These are phyloP conservation scores for Ichneumoninae sp. DNA, from an alignment of 2,888 invertebrate species.

Conservation along the genomic window DNA sequence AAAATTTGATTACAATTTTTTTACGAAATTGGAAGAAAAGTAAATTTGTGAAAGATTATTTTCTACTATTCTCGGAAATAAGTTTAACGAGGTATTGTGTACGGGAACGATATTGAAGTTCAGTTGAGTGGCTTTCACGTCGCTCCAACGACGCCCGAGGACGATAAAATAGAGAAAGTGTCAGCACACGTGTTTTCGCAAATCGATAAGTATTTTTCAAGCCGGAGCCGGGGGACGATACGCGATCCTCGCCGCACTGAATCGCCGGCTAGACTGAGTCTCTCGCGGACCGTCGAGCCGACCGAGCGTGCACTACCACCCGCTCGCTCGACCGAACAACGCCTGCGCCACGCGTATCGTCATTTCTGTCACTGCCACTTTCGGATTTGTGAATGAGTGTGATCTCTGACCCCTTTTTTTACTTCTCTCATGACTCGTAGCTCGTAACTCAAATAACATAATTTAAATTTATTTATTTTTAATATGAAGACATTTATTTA, in stretches of 20 bases:
- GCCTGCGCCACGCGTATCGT: slow-evolving; percentile 27
- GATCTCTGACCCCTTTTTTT: slow-evolving; percentile 24
- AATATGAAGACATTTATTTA: background rate
- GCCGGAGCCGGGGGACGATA: slow-evolving; percentile 6
- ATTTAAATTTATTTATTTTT: background rate
- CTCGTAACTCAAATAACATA: background rate
- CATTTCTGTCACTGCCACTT: slow-evolving; percentile 12
- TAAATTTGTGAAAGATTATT: background rate
- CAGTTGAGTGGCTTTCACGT: slow-evolving; percentile 3
- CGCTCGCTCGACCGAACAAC: background rate
- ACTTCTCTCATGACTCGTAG: background rate
- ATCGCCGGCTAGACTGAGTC: slow-evolving; percentile 70
- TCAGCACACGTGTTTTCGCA: slow-evolving; percentile 47
- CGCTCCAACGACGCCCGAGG: background rate
- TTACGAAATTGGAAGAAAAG: background rate
- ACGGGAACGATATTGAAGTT: background rate
- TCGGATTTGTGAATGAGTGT: slow-evolving; percentile 35
- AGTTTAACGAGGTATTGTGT: background rate
- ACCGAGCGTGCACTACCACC: slow-evolving; percentile 39
- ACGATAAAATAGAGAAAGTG: background rate
- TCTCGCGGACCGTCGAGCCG: background rate
- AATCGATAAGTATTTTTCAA: slow-evolving; percentile 49
- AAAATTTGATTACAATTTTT: background rate
- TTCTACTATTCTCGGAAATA: background rate
- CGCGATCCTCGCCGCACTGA: slow-evolving; percentile 64